Evolutionary conservation across 2,113 vertebrate species (phyloP).

Genomic region (Parus major): DNA sequence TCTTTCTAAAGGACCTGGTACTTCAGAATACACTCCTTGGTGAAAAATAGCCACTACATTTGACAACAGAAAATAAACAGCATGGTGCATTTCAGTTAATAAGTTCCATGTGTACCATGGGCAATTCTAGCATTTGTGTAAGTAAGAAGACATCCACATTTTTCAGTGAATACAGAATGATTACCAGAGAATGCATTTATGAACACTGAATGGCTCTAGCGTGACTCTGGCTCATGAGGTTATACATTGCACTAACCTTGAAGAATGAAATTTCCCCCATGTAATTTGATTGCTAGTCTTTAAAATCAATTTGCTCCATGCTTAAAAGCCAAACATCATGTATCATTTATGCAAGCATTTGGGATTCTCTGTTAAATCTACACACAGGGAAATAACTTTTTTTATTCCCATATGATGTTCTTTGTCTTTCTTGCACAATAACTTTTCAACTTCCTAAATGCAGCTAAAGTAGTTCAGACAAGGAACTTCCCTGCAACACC

Average conservation of each 20-base stretch:
- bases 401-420: neutral
- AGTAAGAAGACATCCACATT: neutral
- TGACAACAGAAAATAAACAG: neutral
- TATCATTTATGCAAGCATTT: neutral
- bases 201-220: neutral
- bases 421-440: neutral
- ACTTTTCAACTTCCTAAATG: neutral
- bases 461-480: neutral
- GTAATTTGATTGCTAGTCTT: neutral
- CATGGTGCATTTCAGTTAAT: neutral
- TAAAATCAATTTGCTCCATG: neutral
- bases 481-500: neutral
- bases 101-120: neutral
- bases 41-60: neutral
- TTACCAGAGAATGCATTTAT: neutral
- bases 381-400: neutral
- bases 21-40: neutral
- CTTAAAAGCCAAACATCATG: neutral
- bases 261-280: neutral
- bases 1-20: neutral
- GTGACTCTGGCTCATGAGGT: neutral
- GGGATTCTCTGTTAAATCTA: neutral
- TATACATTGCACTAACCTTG: neutral
- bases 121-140: neutral
- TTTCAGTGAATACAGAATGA: neutral